Evolutionary conservation across 2,888 invertebrate species (phyloP), one percentile per base, ranked within the genome.

Genomic region (Globia sparganii): DNA sequence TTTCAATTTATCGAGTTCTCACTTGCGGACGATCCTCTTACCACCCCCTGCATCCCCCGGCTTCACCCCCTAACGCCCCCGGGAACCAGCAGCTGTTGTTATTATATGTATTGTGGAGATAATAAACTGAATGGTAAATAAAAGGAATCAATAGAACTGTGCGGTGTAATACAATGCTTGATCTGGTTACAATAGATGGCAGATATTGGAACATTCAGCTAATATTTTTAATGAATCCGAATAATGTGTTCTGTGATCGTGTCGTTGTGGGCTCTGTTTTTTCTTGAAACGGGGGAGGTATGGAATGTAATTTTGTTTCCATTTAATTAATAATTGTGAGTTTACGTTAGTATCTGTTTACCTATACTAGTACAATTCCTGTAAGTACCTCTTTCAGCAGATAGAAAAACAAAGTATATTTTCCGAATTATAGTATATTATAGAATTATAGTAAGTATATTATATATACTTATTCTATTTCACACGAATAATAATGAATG

Each of bases 51-150:
- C 11, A 11, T 18, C 18, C 49, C n/a, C 40, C 9, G 1, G 8
- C 11, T 15, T 21, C 34, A 53, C 31, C 49, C 34, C 56, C 46
- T 18, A 0, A 13, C 37, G 31, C 74, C 25, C 69, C 43, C 15
- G 31, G 25, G 69, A 72, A 70, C 25, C 25, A 76, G 25, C 66
- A 80, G 69, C 81, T 72, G 85, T 62, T 62, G 49, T n/a, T 72
- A 58, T 72, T 56, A 43, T 18, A 18, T 43, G 65, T 68, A 58
- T 65, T 75, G 80, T 72, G 56, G 13, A 68, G 21, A 61, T 71
- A 69, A 84, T 79, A 68, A 61, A 37, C 46, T 34, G 40, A 58
- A 78, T 59, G 25, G 43, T 62, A 67, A 61, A 58, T 68, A 79
- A 61, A 40, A 18, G 40, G 21, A 53, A 67, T 59, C 46, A 67